Percentiles rank a stretch among this genome's conserved stretches.
Evolutionary conservation across 1,140 invertebrate genomes (phyloP).

Genomic region (Drosophila insularis): DNA sequence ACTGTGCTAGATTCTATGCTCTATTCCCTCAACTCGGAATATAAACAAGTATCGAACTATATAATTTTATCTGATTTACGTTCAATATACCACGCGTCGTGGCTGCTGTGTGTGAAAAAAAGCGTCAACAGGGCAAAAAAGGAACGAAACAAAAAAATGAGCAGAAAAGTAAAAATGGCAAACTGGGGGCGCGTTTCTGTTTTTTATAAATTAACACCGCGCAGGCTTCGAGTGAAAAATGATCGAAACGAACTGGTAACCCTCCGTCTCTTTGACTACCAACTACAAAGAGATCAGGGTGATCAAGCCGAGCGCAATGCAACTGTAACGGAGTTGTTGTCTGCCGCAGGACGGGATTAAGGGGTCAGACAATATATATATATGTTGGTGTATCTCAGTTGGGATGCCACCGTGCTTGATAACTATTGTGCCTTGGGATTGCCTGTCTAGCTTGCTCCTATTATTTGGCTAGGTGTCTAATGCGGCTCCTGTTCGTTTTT

Average conservation of each 20-base stretch:
- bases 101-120: constrained; percentile 55
- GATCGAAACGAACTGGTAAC: constrained; percentile 5
- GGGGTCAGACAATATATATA: constrained; percentile 46
- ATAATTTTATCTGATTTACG: constrained; percentile 68
- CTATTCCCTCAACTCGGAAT: constrained; percentile 51
- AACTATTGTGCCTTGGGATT: constrained; percentile 37
- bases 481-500: constrained; percentile 28
- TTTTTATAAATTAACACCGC: constrained; percentile 70
- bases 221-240: neutral
- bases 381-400: neutral
- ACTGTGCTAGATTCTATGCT: constrained; percentile 43
- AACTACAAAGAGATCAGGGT: constrained; percentile 49
- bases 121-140: constrained; percentile 68
- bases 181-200: constrained; percentile 42
- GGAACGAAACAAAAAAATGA: constrained; percentile 19
- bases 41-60: constrained; percentile 61
- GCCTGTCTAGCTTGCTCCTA: constrained; percentile 29
- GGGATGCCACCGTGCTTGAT: constrained; percentile 71
- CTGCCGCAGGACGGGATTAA: constrained; percentile 72
- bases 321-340: constrained; percentile 66
- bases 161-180: constrained; percentile 25
- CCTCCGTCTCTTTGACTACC: constrained; percentile 12
- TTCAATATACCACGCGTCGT: constrained; percentile 59
- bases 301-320: constrained; percentile 58
- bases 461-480: constrained; percentile 68